Base-by-base conservation (phyloP, 1,140 invertebrate genomes). In the Anthonomus grandis region DNA sequence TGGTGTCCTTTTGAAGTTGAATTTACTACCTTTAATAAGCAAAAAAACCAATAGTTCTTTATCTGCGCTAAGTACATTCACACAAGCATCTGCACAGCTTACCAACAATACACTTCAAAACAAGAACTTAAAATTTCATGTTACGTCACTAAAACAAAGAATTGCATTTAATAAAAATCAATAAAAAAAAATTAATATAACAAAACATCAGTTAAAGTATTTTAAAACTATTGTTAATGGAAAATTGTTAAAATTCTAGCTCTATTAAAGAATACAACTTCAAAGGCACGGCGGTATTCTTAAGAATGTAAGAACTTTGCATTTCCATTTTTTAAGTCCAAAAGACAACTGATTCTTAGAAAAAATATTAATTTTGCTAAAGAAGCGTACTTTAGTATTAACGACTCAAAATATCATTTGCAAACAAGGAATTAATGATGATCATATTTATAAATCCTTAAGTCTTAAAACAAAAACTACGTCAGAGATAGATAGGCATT, bases 401-500 rank as follows among this genome's bases (percentile, higher is more conserved):
- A n/a, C n/a, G 13, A 51, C 48, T 1, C 1, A 38, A 9, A 51
- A 51, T 13, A 3, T 51, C 17, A 1, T 4, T 1, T 51, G 34
- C 27, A 38, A 44, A 38, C 48, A 34, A n/a, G 48, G 48, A 12
- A 10, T 51, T 23, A 3, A 51, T 1, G 47, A 55, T 46, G 15
- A 34, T 4, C 2, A 17, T 46, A 27, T 46, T 18, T 55, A 46
- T 10, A 55, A 45, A 36, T 19, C 52, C 2, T 17, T 55, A n/a
- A 12, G 38, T 17, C 34, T 46, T 21, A 55, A 55, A 36, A 12
- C n/a, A 10, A 55, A 41, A 24, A 39, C 48, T 10, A 51, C 41
- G 48, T 13, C 27, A 15, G 9, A 38, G 15, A 9, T 19, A n/a
- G n/a, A 47, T 19, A 47, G 48, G 64, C 25, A 51, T 61, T 49